Evolutionary conservation across 2,113 vertebrate genomes (phyloP).

Genomic region (Progne subis): DNA sequence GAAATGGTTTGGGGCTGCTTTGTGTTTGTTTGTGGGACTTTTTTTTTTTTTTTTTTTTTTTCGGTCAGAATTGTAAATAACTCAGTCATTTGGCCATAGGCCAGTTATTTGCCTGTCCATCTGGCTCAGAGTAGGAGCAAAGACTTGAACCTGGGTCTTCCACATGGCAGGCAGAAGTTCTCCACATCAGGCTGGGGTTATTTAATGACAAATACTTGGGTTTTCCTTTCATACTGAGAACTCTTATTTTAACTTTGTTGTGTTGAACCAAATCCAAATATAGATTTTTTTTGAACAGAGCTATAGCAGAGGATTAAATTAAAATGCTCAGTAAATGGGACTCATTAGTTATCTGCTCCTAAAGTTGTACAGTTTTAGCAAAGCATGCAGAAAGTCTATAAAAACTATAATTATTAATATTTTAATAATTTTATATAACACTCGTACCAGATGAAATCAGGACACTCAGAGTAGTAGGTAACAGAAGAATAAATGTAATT

Average conservation of each 20-base stretch:
- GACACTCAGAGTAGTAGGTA: neutral
- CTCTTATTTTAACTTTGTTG: neutral
- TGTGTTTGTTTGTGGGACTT: neutral
- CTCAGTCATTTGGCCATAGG: neutral
- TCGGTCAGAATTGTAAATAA: neutral
- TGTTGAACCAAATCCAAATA: neutral
- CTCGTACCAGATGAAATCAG: neutral
- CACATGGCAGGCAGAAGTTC: neutral
- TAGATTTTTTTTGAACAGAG: rapidly evolving
- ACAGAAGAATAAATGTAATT: neutral
- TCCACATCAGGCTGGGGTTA: neutral
- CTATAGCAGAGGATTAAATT: neutral
- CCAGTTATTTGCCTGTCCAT: neutral
- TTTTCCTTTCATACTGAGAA: neutral
- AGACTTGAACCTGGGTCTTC: neutral
- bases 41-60: neutral
- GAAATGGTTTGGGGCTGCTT: neutral
- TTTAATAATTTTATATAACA: neutral
- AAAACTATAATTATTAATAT: neutral
- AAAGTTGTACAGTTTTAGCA: neutral
- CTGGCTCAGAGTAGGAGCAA: neutral
- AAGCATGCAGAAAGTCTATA: neutral
- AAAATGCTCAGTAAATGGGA: neutral
- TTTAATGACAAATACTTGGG: neutral
- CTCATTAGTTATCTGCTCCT: neutral